phyloP scores from a whole-genome alignment of 2,797 vertebrate species.

The Masticophis lateralis region DNA sequence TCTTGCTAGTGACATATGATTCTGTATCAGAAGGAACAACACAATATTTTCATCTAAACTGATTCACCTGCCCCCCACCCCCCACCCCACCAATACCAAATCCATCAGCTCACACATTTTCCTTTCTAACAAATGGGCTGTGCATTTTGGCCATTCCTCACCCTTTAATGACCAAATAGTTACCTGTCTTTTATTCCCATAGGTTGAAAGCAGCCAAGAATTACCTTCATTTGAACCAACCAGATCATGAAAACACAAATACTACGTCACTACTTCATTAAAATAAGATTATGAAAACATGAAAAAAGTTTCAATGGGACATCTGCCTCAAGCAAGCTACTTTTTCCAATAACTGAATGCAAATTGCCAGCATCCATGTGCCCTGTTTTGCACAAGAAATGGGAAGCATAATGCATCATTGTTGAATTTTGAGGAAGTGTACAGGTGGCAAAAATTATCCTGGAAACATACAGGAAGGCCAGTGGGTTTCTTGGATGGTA shows the following conservation, averaged over 20 bases:
- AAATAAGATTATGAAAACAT: background rate
- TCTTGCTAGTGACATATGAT: background rate
- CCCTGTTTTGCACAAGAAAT: background rate
- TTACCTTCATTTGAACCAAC: background rate
- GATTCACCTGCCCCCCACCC: background rate
- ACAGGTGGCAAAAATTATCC: background rate
- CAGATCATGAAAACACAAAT: background rate
- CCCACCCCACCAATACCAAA: background rate
- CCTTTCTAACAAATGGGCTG: background rate
- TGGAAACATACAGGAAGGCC: background rate
- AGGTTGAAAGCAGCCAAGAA: background rate
- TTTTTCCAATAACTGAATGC: slow-evolving; percentile 1
- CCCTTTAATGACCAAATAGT: background rate
- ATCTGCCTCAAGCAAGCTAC: background rate
- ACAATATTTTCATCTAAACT: background rate
- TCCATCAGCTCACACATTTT: background rate
- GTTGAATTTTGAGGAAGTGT: slow-evolving; percentile 2
- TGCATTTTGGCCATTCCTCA: background rate
- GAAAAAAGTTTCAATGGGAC: background rate
- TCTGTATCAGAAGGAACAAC: background rate
- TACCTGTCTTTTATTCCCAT: background rate
- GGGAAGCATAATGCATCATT: background rate
- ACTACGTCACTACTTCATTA: background rate
- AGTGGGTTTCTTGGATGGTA: slow-evolving; percentile 10
- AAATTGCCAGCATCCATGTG: background rate